Base-by-base conservation (phyloP, 2,888 invertebrate species). In the Axea sp. region DNA sequence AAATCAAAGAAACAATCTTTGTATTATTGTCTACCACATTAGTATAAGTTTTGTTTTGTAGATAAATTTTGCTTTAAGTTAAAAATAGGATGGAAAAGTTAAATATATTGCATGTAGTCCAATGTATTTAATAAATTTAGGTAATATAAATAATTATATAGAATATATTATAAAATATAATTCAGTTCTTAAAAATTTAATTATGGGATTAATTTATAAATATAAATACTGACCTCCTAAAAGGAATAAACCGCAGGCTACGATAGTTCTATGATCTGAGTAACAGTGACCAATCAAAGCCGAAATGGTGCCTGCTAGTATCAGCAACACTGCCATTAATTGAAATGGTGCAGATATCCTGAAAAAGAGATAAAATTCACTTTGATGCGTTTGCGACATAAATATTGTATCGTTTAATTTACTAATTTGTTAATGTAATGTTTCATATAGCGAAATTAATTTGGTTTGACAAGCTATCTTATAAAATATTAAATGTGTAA, bases 281-380 rank as follows among this genome's bases (percentile, higher is more conserved):
- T 90, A 90, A 85, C 90, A 91, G 79, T 91, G 91, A 49, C 91
- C 91, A 80, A 90, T 87, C 74, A 91, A 83, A 17, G 91, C 90
- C 62, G 90, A 90, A 78, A 91, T 87, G 30, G 90, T 90, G 11
- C 87, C 87, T 11, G 90, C 91, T 51, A 90, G 83, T 73, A 90
- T 84, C 78, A 91, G 83, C 43, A 89, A 82, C 33, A 90, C 89
- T 22, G 91, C 90, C 30, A 87, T 88, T 68, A 90, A 90, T 81
- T 90, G 89, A 79, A 91, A 89, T 37, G 91, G 90, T 53, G 91
- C 91, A 72, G 91, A 91, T 79, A 90, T 89, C 83, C 91, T 91
- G 89, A 89, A 90, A 78, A 82, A 82, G 77, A 81, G 64, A 65
- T 22, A 15, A 57, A 45, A 75, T 47, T 41, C 19, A 49, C 14